Percentiles rank a stretch among this genome's conserved stretches.
These are phyloP conservation scores for Morpho helenor DNA, from an alignment of 2,888 invertebrate genomes.

Conservation along the genomic window DNA sequence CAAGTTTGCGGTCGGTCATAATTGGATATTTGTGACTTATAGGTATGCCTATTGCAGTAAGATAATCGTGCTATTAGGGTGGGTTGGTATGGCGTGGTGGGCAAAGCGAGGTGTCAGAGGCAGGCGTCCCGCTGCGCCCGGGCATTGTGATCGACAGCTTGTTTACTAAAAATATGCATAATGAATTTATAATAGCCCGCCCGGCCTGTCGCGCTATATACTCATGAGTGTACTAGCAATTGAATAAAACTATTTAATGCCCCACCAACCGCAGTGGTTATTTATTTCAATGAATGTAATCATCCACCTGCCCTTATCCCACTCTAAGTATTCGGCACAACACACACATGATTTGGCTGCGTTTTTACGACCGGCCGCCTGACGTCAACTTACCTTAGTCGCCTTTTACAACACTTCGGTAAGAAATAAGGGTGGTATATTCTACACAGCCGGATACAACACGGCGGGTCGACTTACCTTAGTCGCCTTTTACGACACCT, in stretches of 20 bases:
- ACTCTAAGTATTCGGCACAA: no score
- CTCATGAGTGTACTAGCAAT: conserved; percentile 29
- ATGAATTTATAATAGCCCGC: conserved; percentile 76
- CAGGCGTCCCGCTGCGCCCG: conserved; percentile 64
- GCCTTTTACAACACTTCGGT: no score
- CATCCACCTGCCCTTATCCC: no score
- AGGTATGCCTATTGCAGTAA: conserved; percentile 27
- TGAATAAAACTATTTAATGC: conserved; percentile 15
- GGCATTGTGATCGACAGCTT: conserved; percentile 78
- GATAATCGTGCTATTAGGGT: conserved; percentile 51
- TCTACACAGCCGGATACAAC: no score
- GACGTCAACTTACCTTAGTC: no score
- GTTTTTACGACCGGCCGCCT: no score
- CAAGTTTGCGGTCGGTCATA: conserved; percentile 32
- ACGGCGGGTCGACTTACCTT: no score
- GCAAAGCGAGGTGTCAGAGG: conserved; percentile 62
- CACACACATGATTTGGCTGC: no score
- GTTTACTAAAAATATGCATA: conserved; percentile 80
- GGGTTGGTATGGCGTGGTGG: conserved; percentile 45
- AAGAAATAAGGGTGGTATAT: no score
- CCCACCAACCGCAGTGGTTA: conserved; percentile 1
- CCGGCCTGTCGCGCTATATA: conserved; percentile 46
- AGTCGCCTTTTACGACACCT: no score
- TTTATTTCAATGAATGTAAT: conserved; percentile 7
- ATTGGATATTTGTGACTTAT: conserved; percentile 9